These are phyloP conservation scores for Agrotis ipsilon DNA, from an alignment of 2,888 invertebrate genomes.

Conservation along the genomic window DNA sequence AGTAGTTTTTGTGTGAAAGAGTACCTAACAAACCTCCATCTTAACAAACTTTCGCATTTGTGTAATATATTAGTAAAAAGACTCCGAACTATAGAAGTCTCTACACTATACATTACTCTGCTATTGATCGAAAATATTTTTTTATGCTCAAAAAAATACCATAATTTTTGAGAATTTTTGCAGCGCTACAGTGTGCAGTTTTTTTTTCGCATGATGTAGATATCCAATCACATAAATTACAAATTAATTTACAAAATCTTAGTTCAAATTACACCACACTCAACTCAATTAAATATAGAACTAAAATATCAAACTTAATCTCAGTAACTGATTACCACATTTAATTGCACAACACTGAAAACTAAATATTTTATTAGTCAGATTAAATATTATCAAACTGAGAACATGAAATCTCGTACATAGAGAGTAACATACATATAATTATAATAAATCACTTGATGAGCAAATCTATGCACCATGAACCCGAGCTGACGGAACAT, in stretches of 20 bases:
- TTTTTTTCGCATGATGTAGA: too few relatives aligned
- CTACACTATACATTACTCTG: too few relatives aligned
- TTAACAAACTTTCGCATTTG: too few relatives aligned
- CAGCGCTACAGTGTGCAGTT: not conserved
- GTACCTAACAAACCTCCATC: too few relatives aligned
- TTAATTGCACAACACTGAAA: conserved; percentile 25
- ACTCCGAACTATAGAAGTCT: too few relatives aligned
- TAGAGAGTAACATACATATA: conserved; percentile 13
- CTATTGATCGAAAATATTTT: too few relatives aligned
- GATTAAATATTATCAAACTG: not conserved
- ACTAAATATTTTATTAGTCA: not conserved
- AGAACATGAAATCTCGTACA: conserved; percentile 6
- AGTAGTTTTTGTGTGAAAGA: too few relatives aligned
- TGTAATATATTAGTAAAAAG: too few relatives aligned
- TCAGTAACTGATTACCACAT: not conserved
- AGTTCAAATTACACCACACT: not conserved
- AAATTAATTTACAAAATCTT: not conserved
- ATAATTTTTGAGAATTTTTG: too few relatives aligned
- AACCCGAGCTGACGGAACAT: conserved; percentile 18
- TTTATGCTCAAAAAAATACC: too few relatives aligned
- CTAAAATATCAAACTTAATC: conserved; percentile 7
- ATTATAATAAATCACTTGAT: conserved; percentile 46
- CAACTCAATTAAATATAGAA: not conserved
- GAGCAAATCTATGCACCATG: conserved; percentile 22
- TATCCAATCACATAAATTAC: not conserved